These are phyloP conservation scores for Haliclona indistincta DNA, from an alignment of 37 sponge, comb jelly and placozoan species.

Conservation along the genomic window DNA sequence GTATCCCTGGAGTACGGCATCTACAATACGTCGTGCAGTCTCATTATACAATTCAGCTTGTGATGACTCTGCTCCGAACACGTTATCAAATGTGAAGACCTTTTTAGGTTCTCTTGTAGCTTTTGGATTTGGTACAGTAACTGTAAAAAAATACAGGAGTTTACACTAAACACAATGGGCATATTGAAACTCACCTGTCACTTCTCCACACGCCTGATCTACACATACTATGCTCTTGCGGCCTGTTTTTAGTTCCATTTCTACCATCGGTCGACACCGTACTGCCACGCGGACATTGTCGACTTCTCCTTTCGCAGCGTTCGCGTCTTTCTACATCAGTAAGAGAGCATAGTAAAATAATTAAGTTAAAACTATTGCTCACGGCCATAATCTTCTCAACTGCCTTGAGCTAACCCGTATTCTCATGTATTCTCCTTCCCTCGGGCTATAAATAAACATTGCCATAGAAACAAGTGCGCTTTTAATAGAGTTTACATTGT, in stretches of 20 bases:
- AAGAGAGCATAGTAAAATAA: too few relatives aligned
- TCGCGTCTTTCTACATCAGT: too few relatives aligned
- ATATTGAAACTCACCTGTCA: constrained; percentile 25
- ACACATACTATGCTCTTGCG: constrained; percentile 44
- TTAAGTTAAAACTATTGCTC: too few relatives aligned
- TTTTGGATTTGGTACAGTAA: neutral
- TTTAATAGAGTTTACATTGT: too few relatives aligned
- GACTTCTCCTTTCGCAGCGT: constrained; percentile 8
- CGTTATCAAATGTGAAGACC: constrained; percentile 86
- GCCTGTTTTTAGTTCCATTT: constrained; percentile 35
- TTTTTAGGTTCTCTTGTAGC: constrained; percentile 30
- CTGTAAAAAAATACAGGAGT: neutral
- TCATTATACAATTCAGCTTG: constrained; percentile 93
- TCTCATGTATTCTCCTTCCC: too few relatives aligned
- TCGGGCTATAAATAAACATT: too few relatives aligned
- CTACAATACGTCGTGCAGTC: constrained; percentile 87
- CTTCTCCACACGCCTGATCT: constrained; percentile 70
- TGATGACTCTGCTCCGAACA: constrained; percentile 85
- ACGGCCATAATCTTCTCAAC: too few relatives aligned
- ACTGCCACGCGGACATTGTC: constrained; percentile 91
- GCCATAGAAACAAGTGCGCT: too few relatives aligned
- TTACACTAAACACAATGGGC: neutral
- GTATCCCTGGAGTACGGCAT: constrained; percentile 95
- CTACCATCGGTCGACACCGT: constrained; percentile 86
- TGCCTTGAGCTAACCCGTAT: too few relatives aligned